These are phyloP conservation scores for Osmerus eperlanus DNA, from an alignment of 2,113 vertebrate species.

Conservation along the genomic window DNA sequence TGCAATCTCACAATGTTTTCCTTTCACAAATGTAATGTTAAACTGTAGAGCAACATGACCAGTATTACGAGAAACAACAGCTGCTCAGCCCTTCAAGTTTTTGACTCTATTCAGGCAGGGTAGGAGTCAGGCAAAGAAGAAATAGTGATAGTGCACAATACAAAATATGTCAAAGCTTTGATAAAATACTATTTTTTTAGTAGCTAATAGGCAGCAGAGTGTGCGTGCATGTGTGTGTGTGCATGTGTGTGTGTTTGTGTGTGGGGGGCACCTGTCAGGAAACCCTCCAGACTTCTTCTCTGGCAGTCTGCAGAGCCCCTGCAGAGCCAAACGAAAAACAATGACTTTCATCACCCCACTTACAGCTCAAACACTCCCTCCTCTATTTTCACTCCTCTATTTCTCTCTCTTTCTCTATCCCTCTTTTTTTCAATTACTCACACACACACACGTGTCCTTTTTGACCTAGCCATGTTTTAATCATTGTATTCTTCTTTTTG, in stretches of 20 bases:
- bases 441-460: conserved; percentile 22
- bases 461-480: conserved; percentile 48
- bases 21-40: conserved; percentile 13
- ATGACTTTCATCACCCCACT: conserved; percentile 56
- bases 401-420: conserved; percentile 25
- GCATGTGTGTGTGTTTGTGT: not conserved
- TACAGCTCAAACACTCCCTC: conserved; percentile 49
- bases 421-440: conserved; percentile 36
- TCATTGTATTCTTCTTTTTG: conserved; percentile 45
- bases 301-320: conserved; percentile 43
- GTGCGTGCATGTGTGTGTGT: conserved; percentile 8
- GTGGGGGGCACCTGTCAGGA: conserved; percentile 54
- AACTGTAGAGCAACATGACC: not conserved
- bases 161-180: conserved; percentile 22
- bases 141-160: conserved; percentile 7
- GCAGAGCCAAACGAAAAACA: conserved; percentile 43
- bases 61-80: too few relatives aligned
- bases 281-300: conserved; percentile 48
- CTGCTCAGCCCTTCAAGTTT: not conserved
- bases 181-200: conserved; percentile 18
- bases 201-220: conserved; percentile 30
- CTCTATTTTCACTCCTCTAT: conserved; percentile 6
- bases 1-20: conserved; percentile 8
- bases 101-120: conserved; percentile 24
- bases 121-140: conserved; percentile 5